phyloP scores from a whole-genome alignment of 2,113 vertebrate species.

The Macquaria ambigua region DNA sequence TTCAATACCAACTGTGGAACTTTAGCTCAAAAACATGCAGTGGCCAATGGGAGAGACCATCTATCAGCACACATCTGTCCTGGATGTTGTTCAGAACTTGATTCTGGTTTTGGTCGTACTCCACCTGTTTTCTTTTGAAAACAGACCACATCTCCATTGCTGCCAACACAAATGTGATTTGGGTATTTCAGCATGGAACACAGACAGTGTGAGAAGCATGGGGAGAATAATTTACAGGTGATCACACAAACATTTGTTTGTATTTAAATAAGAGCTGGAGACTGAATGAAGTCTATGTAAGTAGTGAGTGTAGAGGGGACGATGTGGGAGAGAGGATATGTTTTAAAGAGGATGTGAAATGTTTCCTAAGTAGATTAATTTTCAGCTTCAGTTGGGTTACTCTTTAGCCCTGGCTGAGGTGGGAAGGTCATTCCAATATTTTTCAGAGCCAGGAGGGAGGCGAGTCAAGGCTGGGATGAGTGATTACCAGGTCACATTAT shows the following conservation, averaged over 20 bases:
- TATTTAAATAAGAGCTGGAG: not conserved
- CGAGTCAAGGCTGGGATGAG: conserved; percentile 56
- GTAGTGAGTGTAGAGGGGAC: not conserved
- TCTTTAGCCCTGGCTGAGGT: conserved; percentile 47
- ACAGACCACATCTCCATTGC: not conserved
- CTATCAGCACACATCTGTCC: not conserved
- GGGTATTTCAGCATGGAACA: not conserved
- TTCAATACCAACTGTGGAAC: not conserved
- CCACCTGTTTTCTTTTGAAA: not conserved
- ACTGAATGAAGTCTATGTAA: conserved; percentile 15
- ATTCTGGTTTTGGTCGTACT: not conserved
- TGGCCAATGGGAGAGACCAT: not conserved
- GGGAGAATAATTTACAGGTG: not conserved
- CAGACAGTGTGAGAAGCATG: not conserved
- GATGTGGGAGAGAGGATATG: conserved; percentile 23
- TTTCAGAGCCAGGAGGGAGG: conserved; percentile 57
- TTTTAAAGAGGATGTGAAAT: conserved; percentile 59
- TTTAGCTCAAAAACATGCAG: not conserved
- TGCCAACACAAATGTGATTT: conserved; percentile 6
- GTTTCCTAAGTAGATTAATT: conserved; percentile 64
- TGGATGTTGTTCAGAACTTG: not conserved
- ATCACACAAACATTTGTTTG: not conserved
- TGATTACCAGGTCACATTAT: conserved; percentile 68
- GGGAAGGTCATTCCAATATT: conserved; percentile 69
- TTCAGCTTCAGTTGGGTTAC: conserved; percentile 51